These are phyloP conservation scores for Sinocyclocheilus rhinocerous DNA, from an alignment of 2,113 vertebrate species.

Conservation along the genomic window DNA sequence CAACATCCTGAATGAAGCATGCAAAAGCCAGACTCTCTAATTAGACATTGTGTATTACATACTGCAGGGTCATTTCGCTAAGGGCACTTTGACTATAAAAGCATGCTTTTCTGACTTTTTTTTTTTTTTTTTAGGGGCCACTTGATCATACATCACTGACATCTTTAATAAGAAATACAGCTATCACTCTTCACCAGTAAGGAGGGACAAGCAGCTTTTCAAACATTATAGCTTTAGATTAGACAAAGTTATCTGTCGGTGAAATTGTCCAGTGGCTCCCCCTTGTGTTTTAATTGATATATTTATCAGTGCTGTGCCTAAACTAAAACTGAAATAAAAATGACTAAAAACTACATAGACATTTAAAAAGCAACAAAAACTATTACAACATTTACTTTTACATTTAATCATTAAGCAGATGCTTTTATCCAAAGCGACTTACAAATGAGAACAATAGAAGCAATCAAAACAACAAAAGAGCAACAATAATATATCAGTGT, in stretches of 20 bases:
- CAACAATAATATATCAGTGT: too few species aligned
- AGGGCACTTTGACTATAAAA: constrained; percentile 63
- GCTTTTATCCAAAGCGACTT: too few species aligned
- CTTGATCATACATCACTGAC: constrained; percentile 65
- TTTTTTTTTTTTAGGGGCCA: not conserved
- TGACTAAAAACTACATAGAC: too few species aligned
- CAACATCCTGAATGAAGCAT: constrained; percentile 3
- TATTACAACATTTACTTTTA: too few species aligned
- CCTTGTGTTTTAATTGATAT: constrained; percentile 62
- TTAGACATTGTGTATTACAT: constrained; percentile 67
- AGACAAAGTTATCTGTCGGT: not conserved
- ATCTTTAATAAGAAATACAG: constrained; percentile 64
- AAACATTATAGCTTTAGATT: not conserved
- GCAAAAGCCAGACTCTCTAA: constrained; percentile 59
- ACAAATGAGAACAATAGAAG: too few species aligned
- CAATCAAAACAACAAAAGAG: too few species aligned
- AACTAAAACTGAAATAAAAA: too few species aligned
- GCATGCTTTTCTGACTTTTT: not conserved
- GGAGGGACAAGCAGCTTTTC: constrained; percentile 40
- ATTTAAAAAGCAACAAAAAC: too few species aligned
- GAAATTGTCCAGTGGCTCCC: constrained; percentile 65
- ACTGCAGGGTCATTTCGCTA: constrained; percentile 62
- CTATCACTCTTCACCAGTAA: constrained; percentile 29
- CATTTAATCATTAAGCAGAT: too few species aligned
- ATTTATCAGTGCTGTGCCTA: not conserved